Percentiles rank a stretch among this genome's conserved stretches.
Conservation (phyloP, 2,113 vertebrate species). For the Paraplagusia blochii region DNA sequence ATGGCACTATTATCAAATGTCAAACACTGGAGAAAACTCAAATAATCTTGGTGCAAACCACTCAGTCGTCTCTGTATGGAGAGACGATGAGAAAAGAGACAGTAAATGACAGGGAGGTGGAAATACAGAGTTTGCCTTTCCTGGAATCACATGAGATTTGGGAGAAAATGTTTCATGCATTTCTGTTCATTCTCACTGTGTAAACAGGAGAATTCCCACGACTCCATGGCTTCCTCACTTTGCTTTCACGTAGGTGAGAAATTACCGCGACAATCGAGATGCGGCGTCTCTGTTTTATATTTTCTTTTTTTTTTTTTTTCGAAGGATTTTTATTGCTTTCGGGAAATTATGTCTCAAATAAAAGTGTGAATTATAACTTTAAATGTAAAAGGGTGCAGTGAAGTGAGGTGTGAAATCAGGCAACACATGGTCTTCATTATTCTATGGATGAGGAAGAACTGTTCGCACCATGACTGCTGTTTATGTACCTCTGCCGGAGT, state of each 20-base stretch:
- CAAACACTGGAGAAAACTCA: constrained; percentile 68
- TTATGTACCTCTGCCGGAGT: constrained; percentile 42
- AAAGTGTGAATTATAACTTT: constrained; percentile 7
- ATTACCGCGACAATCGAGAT: constrained; percentile 21
- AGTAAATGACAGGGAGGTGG: neutral
- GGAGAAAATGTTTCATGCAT: constrained; percentile 52
- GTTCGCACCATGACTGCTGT: constrained; percentile 26
- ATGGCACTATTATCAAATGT: constrained; percentile 61
- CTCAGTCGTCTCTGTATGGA: constrained; percentile 54
- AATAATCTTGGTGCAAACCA: constrained; percentile 61
- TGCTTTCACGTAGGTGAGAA: constrained; percentile 32
- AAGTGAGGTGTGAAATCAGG: neutral
- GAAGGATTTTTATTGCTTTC: constrained; percentile 9
- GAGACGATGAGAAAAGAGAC: constrained; percentile 47
- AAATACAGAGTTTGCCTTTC: constrained; percentile 35
- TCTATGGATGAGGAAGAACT: constrained; percentile 31
- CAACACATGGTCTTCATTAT: constrained; percentile 34
- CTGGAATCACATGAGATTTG: constrained; percentile 57
- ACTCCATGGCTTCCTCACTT: constrained; percentile 39
- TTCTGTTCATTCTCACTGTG: constrained; percentile 54
- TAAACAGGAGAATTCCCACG: constrained; percentile 47
- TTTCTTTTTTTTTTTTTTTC: neutral
- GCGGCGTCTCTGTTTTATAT: neutral
- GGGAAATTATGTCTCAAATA: neutral
- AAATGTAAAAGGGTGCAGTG: constrained; percentile 18